phyloP scores from a whole-genome alignment of 2,888 invertebrate species.

The Phaedon cochleariae region DNA sequence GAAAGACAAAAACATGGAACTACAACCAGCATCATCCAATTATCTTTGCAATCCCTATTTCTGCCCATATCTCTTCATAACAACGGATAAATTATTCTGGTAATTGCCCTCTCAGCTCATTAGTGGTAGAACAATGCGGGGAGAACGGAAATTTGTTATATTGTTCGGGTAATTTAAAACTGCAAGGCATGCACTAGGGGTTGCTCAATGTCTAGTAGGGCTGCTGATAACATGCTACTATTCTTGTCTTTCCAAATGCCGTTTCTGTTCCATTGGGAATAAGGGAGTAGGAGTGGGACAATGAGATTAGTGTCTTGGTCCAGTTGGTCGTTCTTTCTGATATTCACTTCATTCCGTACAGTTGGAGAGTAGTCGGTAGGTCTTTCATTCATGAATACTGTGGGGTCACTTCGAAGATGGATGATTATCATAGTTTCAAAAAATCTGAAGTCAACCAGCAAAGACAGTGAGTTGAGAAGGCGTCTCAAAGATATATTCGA shows the following conservation, averaged over 20 bases:
- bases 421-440: too few relatives aligned
- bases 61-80: slow-evolving; percentile 19
- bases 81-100: slow-evolving; percentile 31
- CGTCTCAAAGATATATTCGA: too few relatives aligned
- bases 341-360: too few relatives aligned
- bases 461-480: too few relatives aligned
- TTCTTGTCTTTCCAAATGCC: slow-evolving; percentile 22
- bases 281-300: too few relatives aligned
- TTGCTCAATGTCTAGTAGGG: slow-evolving; percentile 40
- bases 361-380: too few relatives aligned
- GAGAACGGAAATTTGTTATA: slow-evolving; percentile 35
- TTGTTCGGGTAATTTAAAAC: slow-evolving; percentile 36
- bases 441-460: too few relatives aligned
- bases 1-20: slow-evolving; percentile 10
- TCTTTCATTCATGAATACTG: too few relatives aligned
- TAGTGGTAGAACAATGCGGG: slow-evolving; percentile 34
- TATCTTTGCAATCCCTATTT: slow-evolving; percentile 13
- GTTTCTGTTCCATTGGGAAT: neutral
- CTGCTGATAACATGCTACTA: slow-evolving; percentile 39
- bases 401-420: too few relatives aligned
- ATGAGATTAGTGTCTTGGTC: too few relatives aligned
- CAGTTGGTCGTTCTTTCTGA: too few relatives aligned
- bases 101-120: slow-evolving; percentile 37
- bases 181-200: slow-evolving; percentile 37
- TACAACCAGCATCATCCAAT: slow-evolving; percentile 13